Base-by-base conservation (phyloP, 2,888 invertebrate genomes). In the Lasioglossum malachurum region DNA sequence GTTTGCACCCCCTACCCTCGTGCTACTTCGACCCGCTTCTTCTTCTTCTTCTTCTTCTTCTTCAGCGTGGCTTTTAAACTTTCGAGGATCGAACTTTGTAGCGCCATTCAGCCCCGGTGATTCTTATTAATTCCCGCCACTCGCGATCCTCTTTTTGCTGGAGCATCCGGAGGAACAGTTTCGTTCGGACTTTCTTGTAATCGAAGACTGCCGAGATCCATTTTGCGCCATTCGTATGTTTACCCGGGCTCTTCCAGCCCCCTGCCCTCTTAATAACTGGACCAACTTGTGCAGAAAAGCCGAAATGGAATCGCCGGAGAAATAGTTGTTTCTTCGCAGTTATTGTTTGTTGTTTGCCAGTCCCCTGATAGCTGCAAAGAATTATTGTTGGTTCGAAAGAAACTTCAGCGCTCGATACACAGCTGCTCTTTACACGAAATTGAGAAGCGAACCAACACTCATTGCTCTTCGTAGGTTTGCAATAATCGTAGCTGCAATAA, bases 51-150 rank as follows among this genome's bases (percentile, higher is more conserved):
- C 49, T 38, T 14, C 75, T 75, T 78, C 69, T 71, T 77, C 76
- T 44, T 60, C 64, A 31, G 12, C 57, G 72, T 72, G 64, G 41
- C 78, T 83, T 83, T 72, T 31, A 35, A 82, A 82, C 82, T 87
- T 80, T 86, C 60, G 49, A 85, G 79, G 74, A 74, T 76, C 74
- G 23, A 76, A 85, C 78, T 86, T 86, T 74, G 77, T 69, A 41
- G 67, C 74, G 71, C 84, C 80, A 86, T 86, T 84, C 77, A 77
- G 74, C 49, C 53, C 38, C 71, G 75, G 38, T 86, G 80, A 78
- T 78, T 75, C 84, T 83, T 75, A 83, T 83, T 84, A 78, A 84
- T 78, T 84, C 75, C 69, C 44, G 78, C 53, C 53, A n/a, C 35
- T 46, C 83, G 57, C 27, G n/a, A 31, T 35, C 38, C 46, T 16